Evolutionary conservation across 2,888 invertebrate species (phyloP), one percentile per base, ranked within the genome.

Genomic region (Polydrusus pterygomalis): DNA sequence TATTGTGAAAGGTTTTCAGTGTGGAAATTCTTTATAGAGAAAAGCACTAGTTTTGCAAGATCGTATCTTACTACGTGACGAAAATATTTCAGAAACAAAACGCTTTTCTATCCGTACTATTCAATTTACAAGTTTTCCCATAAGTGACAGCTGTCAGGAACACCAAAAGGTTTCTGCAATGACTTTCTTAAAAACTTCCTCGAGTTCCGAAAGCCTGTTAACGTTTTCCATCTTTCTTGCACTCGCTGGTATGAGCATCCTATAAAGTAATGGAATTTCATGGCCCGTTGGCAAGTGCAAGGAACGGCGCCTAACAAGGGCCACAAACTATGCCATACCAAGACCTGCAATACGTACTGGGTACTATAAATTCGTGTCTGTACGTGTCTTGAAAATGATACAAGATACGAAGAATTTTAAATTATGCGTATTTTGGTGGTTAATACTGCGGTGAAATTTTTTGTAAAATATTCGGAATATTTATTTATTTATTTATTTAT

Each of bases 231-330:
- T 68, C 45, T 15, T 45, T 30, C 17, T 60, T 38, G 9, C 17
- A 10, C 17, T 34, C n/a, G 15, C 17, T n/a, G 38, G n/a, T 17
- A 47, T 47, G 15, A n/a, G 38, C 74, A 70, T 18, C 65, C 20
- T 60, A 51, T 40, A 70, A n/a, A 70, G 58, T 75, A 75, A 74
- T 70, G 64, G 65, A 64, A 70, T 75, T 74, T 75, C 43, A 65
- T 40, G 65, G 18, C 40, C 75, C 45, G 49, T 70, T 75, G 70
- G 70, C 64, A 58, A 75, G 70, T 75, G 75, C 65, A 75, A 64
- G 58, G 62, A 30, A 75, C 62, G 62, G 65, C 51, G 54, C 54
- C 47, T 68, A 70, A 74, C 75, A 40, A 75, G 64, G 65, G 8
- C 8, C 34, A 2, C 2, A 34, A 10, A 6, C 34, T 34, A 10